Evolutionary conservation across 2,113 vertebrate species (phyloP).

Genomic region (Chaetura pelagica): DNA sequence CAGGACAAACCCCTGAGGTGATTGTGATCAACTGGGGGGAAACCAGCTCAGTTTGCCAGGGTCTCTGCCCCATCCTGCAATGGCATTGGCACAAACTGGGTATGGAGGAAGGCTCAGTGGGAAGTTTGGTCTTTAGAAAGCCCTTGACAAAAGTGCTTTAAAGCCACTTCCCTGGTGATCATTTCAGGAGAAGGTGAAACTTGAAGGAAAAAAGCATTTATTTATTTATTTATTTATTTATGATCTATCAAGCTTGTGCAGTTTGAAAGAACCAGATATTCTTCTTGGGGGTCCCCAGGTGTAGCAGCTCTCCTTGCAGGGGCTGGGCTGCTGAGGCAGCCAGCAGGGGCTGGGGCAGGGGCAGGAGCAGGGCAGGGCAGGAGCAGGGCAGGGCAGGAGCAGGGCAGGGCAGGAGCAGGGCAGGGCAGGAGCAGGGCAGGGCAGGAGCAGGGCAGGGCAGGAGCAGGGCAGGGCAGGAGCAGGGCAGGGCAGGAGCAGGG

Average conservation of each 20-base stretch:
- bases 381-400: too few relatives aligned
- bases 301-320: background rate
- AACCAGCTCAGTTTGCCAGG: background rate
- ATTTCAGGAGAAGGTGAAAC: background rate
- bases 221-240: too few relatives aligned
- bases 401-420: too few relatives aligned
- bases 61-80: background rate
- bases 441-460: too few relatives aligned
- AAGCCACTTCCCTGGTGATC: background rate
- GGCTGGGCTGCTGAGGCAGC: background rate
- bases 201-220: background rate
- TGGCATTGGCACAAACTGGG: background rate
- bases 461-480: too few relatives aligned
- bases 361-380: too few relatives aligned
- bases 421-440: too few relatives aligned
- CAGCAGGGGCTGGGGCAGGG: rapidly evolving
- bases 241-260: background rate
- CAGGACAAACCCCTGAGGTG: background rate
- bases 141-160: background rate
- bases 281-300: background rate
- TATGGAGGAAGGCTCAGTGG: background rate
- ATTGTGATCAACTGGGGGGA: background rate
- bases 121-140: background rate
- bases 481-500: too few relatives aligned
- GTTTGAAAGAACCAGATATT: background rate